A percentile compares a stretch with the other conserved stretches of the same genome.
phyloP scores from a whole-genome alignment of 2,888 invertebrate species.

The Agriotes lineatus region DNA sequence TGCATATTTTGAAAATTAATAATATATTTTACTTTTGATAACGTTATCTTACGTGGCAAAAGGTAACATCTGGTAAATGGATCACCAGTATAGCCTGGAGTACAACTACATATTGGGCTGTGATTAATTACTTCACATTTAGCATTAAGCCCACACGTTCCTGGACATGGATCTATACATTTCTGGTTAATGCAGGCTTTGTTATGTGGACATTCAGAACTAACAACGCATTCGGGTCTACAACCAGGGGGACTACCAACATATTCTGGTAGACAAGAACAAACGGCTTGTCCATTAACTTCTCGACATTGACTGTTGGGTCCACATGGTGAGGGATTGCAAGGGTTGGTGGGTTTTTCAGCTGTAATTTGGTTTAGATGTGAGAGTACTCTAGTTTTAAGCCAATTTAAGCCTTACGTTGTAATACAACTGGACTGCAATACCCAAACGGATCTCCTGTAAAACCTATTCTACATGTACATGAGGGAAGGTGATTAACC shows the following conservation, averaged over 20 bases:
- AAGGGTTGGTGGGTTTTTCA: slow-evolving; percentile 70
- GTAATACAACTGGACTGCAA: slow-evolving; percentile 62
- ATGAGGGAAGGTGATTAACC: slow-evolving; percentile 76
- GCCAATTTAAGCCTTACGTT: slow-evolving; percentile 61
- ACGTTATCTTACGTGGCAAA: slow-evolving; percentile 36
- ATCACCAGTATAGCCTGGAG: slow-evolving; percentile 75
- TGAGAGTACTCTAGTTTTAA: slow-evolving; percentile 40
- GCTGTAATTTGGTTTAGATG: slow-evolving; percentile 52
- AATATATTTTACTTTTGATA: not conserved
- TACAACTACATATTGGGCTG: slow-evolving; percentile 74
- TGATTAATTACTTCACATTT: slow-evolving; percentile 83
- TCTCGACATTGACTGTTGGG: slow-evolving; percentile 66
- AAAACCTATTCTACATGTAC: slow-evolving; percentile 73
- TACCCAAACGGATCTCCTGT: slow-evolving; percentile 76
- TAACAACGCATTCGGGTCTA: slow-evolving; percentile 78
- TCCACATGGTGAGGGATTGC: slow-evolving; percentile 67
- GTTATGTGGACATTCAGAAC: slow-evolving; percentile 78
- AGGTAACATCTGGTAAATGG: slow-evolving; percentile 74
- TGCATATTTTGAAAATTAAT: not conserved
- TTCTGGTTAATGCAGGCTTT: slow-evolving; percentile 80
- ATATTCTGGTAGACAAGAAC: slow-evolving; percentile 67
- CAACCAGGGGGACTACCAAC: slow-evolving; percentile 68
- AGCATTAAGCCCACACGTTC: slow-evolving; percentile 79
- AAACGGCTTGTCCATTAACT: slow-evolving; percentile 67
- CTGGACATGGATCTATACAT: slow-evolving; percentile 80